Conservation (phyloP, 2,797 vertebrate genomes). For the Pipistrellus pygmaeus region DNA sequence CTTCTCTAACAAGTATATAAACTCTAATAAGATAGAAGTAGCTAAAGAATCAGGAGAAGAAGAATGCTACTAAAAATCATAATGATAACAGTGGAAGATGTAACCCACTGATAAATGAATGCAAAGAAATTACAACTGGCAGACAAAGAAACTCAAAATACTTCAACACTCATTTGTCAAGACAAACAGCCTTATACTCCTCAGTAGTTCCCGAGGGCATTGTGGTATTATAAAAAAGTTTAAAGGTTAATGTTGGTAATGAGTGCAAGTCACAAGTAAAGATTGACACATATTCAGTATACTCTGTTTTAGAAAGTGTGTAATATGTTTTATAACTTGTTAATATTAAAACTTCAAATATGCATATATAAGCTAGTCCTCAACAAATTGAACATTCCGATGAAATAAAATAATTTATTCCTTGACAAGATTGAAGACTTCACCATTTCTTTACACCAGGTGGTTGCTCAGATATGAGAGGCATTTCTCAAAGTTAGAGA, state of each 20-base stretch:
- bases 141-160: not conserved
- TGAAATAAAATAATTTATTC: not conserved
- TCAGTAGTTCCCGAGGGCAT: not conserved
- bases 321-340: not conserved
- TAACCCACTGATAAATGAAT: not conserved
- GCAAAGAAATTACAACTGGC: slow-evolving; percentile 19
- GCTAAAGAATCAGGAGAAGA: not conserved
- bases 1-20: not conserved
- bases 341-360: slow-evolving; percentile 16
- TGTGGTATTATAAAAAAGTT: not conserved
- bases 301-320: slow-evolving; percentile 19
- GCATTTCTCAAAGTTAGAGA: not conserved
- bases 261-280: not conserved
- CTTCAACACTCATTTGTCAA: not conserved
- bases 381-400: not conserved
- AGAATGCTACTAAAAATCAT: not conserved
- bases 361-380: not conserved
- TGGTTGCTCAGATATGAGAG: not conserved
- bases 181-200: not conserved
- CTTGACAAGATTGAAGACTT: not conserved
- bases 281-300: not conserved
- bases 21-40: not conserved
- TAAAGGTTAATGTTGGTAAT: slow-evolving; percentile 31
- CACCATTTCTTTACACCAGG: slow-evolving; percentile 28
- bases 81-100: not conserved